Conservation (phyloP, 1,140 invertebrate species). For the Pseudomyrmex sp. region DNA sequence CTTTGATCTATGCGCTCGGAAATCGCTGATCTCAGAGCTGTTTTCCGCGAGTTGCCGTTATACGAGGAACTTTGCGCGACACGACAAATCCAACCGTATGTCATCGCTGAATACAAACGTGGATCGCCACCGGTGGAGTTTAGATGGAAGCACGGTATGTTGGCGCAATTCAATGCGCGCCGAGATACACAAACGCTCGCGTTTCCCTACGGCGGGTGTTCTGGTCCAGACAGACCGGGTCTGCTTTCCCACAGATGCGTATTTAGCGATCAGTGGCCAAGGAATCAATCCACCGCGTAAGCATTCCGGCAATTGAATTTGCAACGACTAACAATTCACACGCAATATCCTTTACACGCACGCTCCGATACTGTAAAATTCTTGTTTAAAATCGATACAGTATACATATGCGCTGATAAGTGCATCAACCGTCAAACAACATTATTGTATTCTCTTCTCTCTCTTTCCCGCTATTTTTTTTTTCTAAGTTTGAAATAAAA, state of each 20-base stretch:
- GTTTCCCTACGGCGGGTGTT: slow-evolving; percentile 68
- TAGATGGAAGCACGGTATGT: slow-evolving; percentile 28
- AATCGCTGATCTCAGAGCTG: background rate
- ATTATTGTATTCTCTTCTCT: too few relatives aligned
- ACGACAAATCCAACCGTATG: slow-evolving; percentile 11
- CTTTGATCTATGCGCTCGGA: background rate
- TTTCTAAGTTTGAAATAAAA: background rate
- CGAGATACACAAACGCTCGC: slow-evolving; percentile 60
- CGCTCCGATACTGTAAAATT: background rate
- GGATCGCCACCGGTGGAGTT: slow-evolving; percentile 33
- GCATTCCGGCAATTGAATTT: slow-evolving; percentile 59
- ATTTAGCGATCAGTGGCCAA: slow-evolving; percentile 73
- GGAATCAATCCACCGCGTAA: slow-evolving; percentile 59
- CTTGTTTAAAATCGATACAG: background rate
- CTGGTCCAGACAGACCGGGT: slow-evolving; percentile 73
- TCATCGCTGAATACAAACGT: slow-evolving; percentile 22
- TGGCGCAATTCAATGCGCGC: slow-evolving; percentile 55
- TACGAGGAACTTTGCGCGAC: background rate
- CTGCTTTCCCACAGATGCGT: slow-evolving; percentile 72
- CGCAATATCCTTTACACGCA: slow-evolving; percentile 1
- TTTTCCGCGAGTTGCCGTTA: background rate
- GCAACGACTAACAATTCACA: slow-evolving; percentile 44
- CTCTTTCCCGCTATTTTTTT: background rate
- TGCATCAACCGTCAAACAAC: too few relatives aligned
- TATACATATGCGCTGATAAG: background rate